These are phyloP conservation scores for Neodiprion fabricii DNA, from an alignment of 1,140 invertebrate species.

Conservation along the genomic window DNA sequence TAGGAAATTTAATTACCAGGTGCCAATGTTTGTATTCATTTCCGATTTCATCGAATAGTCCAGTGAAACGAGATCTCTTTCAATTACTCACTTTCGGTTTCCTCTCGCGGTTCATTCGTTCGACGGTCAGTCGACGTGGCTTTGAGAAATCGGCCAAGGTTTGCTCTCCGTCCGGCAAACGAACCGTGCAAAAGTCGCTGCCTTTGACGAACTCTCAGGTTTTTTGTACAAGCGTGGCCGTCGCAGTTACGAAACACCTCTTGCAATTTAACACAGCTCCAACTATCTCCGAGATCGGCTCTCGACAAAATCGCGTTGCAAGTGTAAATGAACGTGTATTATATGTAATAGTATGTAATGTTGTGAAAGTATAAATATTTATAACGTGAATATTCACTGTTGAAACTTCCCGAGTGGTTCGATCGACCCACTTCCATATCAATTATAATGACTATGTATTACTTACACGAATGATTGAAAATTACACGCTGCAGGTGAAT, in stretches of 20 bases:
- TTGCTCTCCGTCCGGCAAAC: not conserved
- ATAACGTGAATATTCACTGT: not conserved
- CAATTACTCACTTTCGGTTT: not conserved
- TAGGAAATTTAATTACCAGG: too few species aligned
- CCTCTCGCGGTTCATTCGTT: not conserved
- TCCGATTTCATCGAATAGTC: too few species aligned
- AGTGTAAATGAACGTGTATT: too few species aligned
- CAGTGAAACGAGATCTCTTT: not conserved
- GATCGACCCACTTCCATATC: too few species aligned
- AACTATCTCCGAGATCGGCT: too few species aligned
- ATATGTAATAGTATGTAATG: not conserved
- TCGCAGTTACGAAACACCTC: not conserved
- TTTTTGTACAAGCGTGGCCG: not conserved
- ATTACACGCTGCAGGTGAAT: too few species aligned
- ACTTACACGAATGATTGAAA: too few species aligned
- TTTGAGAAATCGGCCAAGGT: constrained; percentile 2
- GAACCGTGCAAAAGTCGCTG: not conserved
- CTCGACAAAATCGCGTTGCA: too few species aligned
- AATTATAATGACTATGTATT: too few species aligned
- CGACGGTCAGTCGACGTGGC: not conserved
- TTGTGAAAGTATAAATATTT: not conserved
- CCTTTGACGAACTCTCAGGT: not conserved
- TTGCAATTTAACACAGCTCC: too few species aligned
- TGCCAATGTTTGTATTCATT: too few species aligned
- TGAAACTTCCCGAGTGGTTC: not conserved